Evolutionary conservation across 2,888 invertebrate species (phyloP).

Genomic region (Cerastis leucographa): DNA sequence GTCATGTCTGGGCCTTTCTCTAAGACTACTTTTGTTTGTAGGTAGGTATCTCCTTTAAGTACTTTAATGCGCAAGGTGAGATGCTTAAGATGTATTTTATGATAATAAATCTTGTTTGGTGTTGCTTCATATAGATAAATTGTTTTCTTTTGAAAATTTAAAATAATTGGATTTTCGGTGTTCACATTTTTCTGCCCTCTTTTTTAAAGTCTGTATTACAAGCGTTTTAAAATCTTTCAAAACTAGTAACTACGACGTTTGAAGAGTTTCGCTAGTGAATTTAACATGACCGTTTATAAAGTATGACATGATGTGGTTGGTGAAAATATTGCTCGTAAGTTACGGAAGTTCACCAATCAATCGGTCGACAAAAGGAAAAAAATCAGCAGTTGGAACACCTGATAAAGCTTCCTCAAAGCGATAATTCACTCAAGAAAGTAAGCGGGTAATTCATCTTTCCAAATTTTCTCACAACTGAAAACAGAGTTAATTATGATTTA

Average conservation of each 20-base stretch:
- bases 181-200: neutral
- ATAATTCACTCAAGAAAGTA: conserved; percentile 58
- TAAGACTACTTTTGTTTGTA: conserved; percentile 71
- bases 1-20: conserved; percentile 79
- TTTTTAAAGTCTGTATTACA: neutral
- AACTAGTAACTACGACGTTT: no score
- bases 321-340: neutral
- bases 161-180: neutral
- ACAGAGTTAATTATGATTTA: conserved; percentile 78
- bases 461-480: conserved; percentile 70
- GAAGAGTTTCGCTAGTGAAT: no score
- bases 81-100: conserved; percentile 44
- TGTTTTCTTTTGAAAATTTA: neutral
- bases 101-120: conserved; percentile 51
- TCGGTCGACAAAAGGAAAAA: neutral
- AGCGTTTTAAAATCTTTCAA: no score
- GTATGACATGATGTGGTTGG: no score
- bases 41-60: conserved; percentile 60
- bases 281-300: no score
- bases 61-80: conserved; percentile 64
- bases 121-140: conserved; percentile 24
- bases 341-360: neutral
- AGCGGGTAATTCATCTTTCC: conserved; percentile 66
- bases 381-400: conserved; percentile 21
- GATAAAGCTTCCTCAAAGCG: conserved; percentile 31